Conservation (phyloP, 1,140 invertebrate species). For the Lethrus apterus region DNA sequence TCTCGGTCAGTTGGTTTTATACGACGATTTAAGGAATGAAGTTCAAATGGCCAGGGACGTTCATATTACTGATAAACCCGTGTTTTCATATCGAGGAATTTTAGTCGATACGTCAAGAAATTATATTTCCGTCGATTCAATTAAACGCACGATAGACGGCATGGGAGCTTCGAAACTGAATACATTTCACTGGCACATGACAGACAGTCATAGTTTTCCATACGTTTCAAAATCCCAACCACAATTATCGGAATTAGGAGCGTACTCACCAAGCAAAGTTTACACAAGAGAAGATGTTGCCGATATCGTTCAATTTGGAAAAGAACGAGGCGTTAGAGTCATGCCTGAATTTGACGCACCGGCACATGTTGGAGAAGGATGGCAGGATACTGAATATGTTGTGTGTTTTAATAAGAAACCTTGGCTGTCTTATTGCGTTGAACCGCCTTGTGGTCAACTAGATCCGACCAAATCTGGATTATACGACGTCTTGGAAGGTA, state of each 20-base stretch:
- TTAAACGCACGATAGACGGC: conserved; percentile 67
- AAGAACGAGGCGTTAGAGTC: conserved; percentile 63
- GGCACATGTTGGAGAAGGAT: conserved; percentile 81
- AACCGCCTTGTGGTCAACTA: conserved; percentile 80
- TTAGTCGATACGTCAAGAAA: conserved; percentile 73
- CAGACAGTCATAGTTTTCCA: conserved; percentile 80
- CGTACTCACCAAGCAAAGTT: conserved; percentile 60
- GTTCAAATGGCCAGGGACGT: conserved; percentile 54
- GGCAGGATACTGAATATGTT: conserved; percentile 63
- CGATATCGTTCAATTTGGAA: conserved; percentile 61
- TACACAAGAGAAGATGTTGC: conserved; percentile 47
- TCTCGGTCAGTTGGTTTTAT: conserved; percentile 65
- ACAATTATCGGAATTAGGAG: conserved; percentile 61
- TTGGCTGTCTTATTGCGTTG: conserved; percentile 70
- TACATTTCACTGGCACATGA: conserved; percentile 86
- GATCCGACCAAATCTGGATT: conserved; percentile 68
- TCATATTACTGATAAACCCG: conserved; percentile 58
- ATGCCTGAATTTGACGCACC: conserved; percentile 83
- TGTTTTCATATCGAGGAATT: conserved; percentile 68
- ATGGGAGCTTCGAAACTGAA: conserved; percentile 79
- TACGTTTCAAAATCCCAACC: conserved; percentile 62
- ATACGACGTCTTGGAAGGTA: conserved; percentile 64
- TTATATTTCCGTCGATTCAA: conserved; percentile 57
- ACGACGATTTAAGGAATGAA: conserved; percentile 54
- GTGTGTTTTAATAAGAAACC: conserved; percentile 66